These are phyloP conservation scores for Ceyx margarethae DNA, from an alignment of 2,113 vertebrate genomes.

Conservation along the genomic window DNA sequence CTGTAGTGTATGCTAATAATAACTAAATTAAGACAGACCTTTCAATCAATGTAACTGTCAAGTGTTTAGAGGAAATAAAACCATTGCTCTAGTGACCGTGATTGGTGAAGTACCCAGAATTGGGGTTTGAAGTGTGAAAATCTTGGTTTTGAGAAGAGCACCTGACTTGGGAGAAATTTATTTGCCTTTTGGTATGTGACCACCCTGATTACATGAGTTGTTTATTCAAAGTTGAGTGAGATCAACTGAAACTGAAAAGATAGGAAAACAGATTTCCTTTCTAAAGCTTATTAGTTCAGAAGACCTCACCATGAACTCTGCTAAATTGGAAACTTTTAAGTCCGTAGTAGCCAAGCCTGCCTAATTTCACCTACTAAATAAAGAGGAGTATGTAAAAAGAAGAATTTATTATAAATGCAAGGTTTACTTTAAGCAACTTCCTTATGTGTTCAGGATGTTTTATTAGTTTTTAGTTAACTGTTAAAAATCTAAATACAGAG, in stretches of 20 bases:
- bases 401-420: neutral
- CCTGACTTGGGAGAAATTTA: neutral
- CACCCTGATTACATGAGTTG: neutral
- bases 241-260: neutral
- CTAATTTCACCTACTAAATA: neutral
- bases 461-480: neutral
- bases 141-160: neutral
- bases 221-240: neutral
- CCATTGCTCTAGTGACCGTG: neutral
- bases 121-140: neutral
- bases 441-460: neutral
- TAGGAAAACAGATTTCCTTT: neutral
- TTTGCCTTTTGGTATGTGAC: neutral
- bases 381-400: neutral
- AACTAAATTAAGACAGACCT: neutral
- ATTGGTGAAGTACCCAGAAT: neutral
- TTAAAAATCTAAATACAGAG: neutral
- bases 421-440: neutral
- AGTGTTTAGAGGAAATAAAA: neutral
- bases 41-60: neutral
- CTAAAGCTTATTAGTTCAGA: neutral
- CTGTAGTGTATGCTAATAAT: neutral
- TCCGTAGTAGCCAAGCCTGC: neutral
- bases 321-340: neutral
- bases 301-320: accelerated